These are phyloP conservation scores for Diarsia rubi DNA, from an alignment of 2,888 invertebrate genomes.

Conservation along the genomic window DNA sequence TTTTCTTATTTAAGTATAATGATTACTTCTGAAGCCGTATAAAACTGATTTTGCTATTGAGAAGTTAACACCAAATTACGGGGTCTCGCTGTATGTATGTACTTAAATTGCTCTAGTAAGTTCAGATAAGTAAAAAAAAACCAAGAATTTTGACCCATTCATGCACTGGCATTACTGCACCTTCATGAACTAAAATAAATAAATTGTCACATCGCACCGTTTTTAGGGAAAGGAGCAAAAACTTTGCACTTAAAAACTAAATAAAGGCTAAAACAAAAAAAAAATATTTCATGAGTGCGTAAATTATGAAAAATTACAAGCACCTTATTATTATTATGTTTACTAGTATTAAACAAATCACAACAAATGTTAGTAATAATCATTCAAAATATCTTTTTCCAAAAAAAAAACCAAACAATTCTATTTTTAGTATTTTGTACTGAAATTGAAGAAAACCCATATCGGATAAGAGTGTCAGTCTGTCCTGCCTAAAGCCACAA, in stretches of 20 bases:
- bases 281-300: background rate
- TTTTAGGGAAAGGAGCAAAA: background rate
- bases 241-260: background rate
- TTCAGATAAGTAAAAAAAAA: background rate
- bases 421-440: conserved; percentile 7
- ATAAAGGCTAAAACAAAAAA: conserved; percentile 1
- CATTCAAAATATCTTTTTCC: conserved; percentile 20
- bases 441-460: conserved; percentile 40
- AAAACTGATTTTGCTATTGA: background rate
- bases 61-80: too few species aligned
- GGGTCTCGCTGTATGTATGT: background rate
- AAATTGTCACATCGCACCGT: background rate
- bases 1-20: background rate
- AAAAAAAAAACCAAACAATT: conserved; percentile 3
- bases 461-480: conserved; percentile 42
- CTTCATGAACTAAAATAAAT: background rate
- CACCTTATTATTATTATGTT: too few species aligned
- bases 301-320: conserved; percentile 18
- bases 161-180: too few species aligned
- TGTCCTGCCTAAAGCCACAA: conserved; percentile 34
- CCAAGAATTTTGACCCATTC: background rate
- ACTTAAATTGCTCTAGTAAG: background rate
- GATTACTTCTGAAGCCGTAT: background rate
- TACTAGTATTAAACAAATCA: too few species aligned
- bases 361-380: too few species aligned